A percentile compares a stretch with the other conserved stretches of the same genome.
Evolutionary conservation across 2,888 invertebrate species (phyloP).

Genomic region (Autographa gamma): DNA sequence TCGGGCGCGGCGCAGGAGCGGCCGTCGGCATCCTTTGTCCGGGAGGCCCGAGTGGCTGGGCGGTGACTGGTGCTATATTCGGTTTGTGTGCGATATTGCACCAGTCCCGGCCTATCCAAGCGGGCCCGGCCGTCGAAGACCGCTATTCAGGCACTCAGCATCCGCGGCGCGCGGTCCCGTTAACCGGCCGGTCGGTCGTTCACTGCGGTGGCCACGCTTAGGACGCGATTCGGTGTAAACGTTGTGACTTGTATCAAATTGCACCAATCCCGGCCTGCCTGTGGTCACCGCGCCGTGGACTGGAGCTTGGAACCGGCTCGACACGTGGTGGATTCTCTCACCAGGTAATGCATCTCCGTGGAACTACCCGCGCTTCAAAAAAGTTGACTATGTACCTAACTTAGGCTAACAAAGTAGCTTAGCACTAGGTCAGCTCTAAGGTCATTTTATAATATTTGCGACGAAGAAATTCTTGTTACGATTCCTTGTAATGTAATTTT

Average conservation of each 20-base stretch:
- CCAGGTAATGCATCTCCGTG: conserved; percentile 61
- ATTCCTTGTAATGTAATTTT: conserved; percentile 5
- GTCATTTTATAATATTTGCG: conserved; percentile 33
- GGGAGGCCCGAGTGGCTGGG: conserved; percentile 87
- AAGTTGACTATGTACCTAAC: conserved; percentile 14
- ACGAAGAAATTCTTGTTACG: conserved; percentile 30
- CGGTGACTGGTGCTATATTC: conserved; percentile 88
- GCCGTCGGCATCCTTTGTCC: conserved; percentile 78
- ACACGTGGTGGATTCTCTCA: conserved; percentile 63
- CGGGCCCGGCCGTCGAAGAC: conserved; percentile 85
- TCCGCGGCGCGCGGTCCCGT: conserved; percentile 87
- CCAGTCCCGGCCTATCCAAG: conserved; percentile 90
- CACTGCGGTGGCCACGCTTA: conserved; percentile 88
- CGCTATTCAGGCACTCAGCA: conserved; percentile 84
- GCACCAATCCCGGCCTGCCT: conserved; percentile 90
- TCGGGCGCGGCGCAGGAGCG: conserved; percentile 77
- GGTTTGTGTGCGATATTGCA: conserved; percentile 86
- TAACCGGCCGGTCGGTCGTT: conserved; percentile 85
- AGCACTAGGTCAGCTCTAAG: conserved; percentile 48
- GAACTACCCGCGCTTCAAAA: conserved; percentile 40
- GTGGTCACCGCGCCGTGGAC: conserved; percentile 75
- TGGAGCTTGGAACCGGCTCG: conserved; percentile 37
- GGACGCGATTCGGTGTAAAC: conserved; percentile 88
- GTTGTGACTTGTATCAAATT: conserved; percentile 86
- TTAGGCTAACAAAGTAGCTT: conserved; percentile 32